Evolutionary conservation across 2,888 invertebrate genomes (phyloP), one percentile per base, ranked within the genome.

Genomic region (Ectropis crepuscularia): DNA sequence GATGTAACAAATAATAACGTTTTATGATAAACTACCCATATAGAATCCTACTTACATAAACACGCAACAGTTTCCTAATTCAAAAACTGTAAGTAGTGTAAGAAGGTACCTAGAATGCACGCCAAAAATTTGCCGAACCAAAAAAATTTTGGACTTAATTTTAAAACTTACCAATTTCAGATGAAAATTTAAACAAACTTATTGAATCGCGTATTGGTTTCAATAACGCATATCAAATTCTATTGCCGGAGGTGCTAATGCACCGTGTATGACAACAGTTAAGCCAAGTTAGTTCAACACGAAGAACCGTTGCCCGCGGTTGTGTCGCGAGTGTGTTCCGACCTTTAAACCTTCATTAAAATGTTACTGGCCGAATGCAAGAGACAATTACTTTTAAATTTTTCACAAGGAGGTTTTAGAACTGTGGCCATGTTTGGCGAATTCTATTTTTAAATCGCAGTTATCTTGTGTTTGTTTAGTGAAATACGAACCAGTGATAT

Each of bases 381-480:
- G 46, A 38, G 48, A 37, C 57, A 55, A 61, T 63, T 50, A 62
- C 66, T 57, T 70, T 63, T 63, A 42, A 59, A 50, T 43, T 47
- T 47, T 48, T 49, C 46, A n/a, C 57, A 57, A 55, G 53, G 47
- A 60, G 50, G 55, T 60, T 54, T 41, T 46, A 55, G 48, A 53
- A 47, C n/a, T 54, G 57, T 50, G 37, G 11, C 39, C 54, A 55
- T 53, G 47, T 38, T 11, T 50, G 39, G 53, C n/a, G 53, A 39
- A 41, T 39, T 45, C 65, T 67, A 78, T 74, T 69, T 66, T 72
- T 71, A 71, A 53, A 60, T 75, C 66, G 71, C 68, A 74, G 74
- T 67, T 78, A 79, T 80, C 81, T 81, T 80, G 74, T 83, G 82
- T 88, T 89, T 89, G 85, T 85, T 85, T 83, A 80, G 86, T 86